A percentile compares a stretch with the other conserved stretches of the same genome.
These are phyloP conservation scores for Pelecanoides urinatrix DNA, from an alignment of 2,113 vertebrate genomes.

Conservation along the genomic window DNA sequence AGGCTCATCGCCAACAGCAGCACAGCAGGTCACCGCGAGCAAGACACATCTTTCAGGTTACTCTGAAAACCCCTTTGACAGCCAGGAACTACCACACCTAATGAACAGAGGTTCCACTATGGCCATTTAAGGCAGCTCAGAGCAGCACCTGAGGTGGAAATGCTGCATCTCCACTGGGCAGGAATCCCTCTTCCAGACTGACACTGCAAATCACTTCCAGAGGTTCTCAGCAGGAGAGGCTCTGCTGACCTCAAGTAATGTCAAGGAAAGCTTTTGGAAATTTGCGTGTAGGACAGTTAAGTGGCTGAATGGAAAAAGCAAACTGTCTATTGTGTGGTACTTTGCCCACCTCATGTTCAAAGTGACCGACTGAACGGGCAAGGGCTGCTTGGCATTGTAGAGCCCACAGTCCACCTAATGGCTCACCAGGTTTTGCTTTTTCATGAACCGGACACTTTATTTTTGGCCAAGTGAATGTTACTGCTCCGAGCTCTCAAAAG, in stretches of 20 bases:
- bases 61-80: not conserved
- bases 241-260: not conserved
- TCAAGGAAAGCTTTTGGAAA: not conserved
- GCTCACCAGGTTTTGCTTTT: too few species aligned
- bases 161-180: not conserved
- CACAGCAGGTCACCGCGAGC: not conserved
- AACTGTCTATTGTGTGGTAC: not conserved
- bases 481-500: not conserved
- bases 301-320: not conserved
- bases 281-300: not conserved
- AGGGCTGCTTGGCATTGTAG: not conserved
- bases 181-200: not conserved
- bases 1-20: not conserved
- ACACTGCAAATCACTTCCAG: not conserved
- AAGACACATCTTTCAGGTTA: not conserved
- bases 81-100: not conserved
- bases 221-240: not conserved
- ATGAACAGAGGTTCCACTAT: not conserved
- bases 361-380: not conserved
- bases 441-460: not conserved
- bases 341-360: not conserved
- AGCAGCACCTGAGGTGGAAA: not conserved
- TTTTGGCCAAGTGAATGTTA: accelerated
- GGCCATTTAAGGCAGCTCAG: not conserved
- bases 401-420: too few species aligned